Evolutionary conservation across 2,888 invertebrate genomes (phyloP).

Genomic region (Trisateles emortualis): DNA sequence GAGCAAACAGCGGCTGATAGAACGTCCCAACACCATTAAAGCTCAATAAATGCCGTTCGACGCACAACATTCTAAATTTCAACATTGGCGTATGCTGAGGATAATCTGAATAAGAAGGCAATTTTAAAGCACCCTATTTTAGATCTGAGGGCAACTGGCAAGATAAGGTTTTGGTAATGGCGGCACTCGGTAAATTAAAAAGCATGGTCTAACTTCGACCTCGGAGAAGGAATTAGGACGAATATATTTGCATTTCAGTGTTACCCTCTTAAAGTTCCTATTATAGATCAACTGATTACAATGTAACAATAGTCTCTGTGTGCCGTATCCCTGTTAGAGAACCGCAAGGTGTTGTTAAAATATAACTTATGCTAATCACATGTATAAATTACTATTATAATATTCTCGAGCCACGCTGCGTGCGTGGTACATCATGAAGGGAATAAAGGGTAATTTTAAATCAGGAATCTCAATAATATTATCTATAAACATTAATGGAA

Average conservation of each 20-base stretch:
- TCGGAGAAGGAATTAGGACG: constrained; percentile 59
- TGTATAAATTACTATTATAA: constrained; percentile 25
- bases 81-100: constrained; percentile 62
- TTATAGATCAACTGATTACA: constrained; percentile 39
- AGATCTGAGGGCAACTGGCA: constrained; percentile 66
- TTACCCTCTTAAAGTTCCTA: constrained; percentile 58
- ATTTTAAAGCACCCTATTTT: constrained; percentile 69
- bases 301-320: constrained; percentile 18
- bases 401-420: too few species aligned
- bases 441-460: too few species aligned
- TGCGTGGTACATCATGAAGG: too few species aligned
- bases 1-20: constrained; percentile 56
- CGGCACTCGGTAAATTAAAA: constrained; percentile 78
- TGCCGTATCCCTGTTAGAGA: constrained; percentile 19
- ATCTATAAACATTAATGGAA: too few species aligned
- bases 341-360: constrained; percentile 35
- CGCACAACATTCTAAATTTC: constrained; percentile 65
- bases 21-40: constrained; percentile 61
- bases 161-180: constrained; percentile 72
- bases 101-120: constrained; percentile 72
- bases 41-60: constrained; percentile 65
- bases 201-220: constrained; percentile 63
- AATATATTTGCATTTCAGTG: constrained; percentile 63
- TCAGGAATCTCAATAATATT: too few species aligned
- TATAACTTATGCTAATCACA: constrained; percentile 33